Conservation (phyloP, 2,797 vertebrate species). For the Pempheris klunzingeri region DNA sequence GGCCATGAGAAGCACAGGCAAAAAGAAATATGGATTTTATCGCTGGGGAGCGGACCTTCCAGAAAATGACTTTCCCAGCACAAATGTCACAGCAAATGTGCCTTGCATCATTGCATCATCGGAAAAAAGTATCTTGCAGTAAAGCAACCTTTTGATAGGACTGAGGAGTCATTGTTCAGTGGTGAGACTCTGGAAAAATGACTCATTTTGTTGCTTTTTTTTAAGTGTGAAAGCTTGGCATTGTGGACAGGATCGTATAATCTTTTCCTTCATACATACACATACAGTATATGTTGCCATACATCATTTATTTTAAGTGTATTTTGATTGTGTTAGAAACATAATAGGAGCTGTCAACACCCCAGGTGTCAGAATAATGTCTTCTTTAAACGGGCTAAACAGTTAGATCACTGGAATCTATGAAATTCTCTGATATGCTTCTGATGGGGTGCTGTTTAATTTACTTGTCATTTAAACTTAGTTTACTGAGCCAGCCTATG, state of each 20-base stretch:
- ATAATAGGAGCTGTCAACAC: not conserved
- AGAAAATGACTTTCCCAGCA: slow-evolving; percentile 71
- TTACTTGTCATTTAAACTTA: no score
- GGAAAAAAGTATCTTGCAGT: slow-evolving; percentile 59
- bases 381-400: no score
- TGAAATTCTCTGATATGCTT: slow-evolving; percentile 1
- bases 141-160: slow-evolving; percentile 66
- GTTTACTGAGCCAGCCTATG: no score
- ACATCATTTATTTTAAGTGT: not conserved
- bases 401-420: not conserved
- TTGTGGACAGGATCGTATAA: slow-evolving; percentile 6
- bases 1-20: slow-evolving; percentile 54
- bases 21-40: slow-evolving; percentile 74
- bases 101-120: slow-evolving; percentile 74
- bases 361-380: not conserved
- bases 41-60: slow-evolving; percentile 45
- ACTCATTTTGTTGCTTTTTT: slow-evolving; percentile 58
- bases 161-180: slow-evolving; percentile 71
- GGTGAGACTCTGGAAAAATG: slow-evolving; percentile 54
- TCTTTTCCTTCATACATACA: not conserved
- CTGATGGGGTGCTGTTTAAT: not conserved
- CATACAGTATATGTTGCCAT: not conserved
- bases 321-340: not conserved
- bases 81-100: slow-evolving; percentile 67
- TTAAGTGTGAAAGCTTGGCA: slow-evolving; percentile 37